phyloP scores from a whole-genome alignment of 2,888 invertebrate genomes.

The Euspilapteryx auroguttella region DNA sequence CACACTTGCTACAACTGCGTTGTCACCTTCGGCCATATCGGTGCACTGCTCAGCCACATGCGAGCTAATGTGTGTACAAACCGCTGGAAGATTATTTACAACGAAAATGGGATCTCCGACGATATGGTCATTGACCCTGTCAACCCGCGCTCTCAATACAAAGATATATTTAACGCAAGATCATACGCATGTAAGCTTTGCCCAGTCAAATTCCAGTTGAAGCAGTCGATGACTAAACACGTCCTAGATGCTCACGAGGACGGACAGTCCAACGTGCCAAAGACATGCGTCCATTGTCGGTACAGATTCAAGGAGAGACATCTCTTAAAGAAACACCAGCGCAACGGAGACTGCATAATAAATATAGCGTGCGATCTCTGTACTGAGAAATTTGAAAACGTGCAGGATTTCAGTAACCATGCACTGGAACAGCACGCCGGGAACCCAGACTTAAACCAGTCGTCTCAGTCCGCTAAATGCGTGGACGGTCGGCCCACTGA shows the following conservation, averaged over 20 bases:
- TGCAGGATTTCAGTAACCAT: constrained; percentile 53
- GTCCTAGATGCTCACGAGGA: constrained; percentile 51
- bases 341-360: constrained; percentile 61
- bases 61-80: constrained; percentile 48
- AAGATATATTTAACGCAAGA: constrained; percentile 52
- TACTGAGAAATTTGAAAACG: constrained; percentile 34
- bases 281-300: constrained; percentile 45
- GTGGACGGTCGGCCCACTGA: constrained; percentile 49
- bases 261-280: constrained; percentile 38
- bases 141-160: constrained; percentile 33
- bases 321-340: constrained; percentile 47
- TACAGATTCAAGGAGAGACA: constrained; percentile 42
- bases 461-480: constrained; percentile 38
- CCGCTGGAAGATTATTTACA: constrained; percentile 52
- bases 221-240: constrained; percentile 56
- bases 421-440: constrained; percentile 45
- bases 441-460: constrained; percentile 40
- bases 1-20: constrained; percentile 67
- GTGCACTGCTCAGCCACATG: constrained; percentile 54
- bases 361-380: constrained; percentile 59
- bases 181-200: constrained; percentile 54
- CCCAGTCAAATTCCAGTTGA: constrained; percentile 52
- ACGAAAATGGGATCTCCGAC: constrained; percentile 49
- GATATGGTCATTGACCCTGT: constrained; percentile 39
- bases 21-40: constrained; percentile 56